Evolutionary conservation across 1,140 invertebrate genomes (phyloP).

Genomic region (Pinna nobilis): DNA sequence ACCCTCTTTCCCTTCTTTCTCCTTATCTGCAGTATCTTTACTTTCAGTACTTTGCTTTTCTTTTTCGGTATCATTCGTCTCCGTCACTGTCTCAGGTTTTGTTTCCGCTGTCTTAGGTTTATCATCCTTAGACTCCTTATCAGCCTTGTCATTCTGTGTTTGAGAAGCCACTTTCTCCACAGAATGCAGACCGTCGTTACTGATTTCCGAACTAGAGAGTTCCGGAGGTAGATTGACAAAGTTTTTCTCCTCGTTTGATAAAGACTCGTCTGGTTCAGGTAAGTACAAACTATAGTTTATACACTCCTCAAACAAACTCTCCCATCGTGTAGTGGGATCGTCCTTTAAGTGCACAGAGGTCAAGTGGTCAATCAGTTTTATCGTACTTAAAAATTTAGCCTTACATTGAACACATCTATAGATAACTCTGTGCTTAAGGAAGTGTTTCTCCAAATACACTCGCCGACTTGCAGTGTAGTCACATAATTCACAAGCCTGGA

Average conservation of each 20-base stretch:
- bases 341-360: conserved; percentile 52
- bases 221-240: conserved; percentile 64
- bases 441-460: conserved; percentile 72
- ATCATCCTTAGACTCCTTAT: background rate
- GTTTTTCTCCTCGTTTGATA: conserved; percentile 50
- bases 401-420: conserved; percentile 62
- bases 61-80: conserved; percentile 1
- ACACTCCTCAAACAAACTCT: conserved; percentile 62
- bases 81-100: conserved; percentile 9
- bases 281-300: conserved; percentile 67
- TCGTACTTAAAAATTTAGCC: conserved; percentile 63
- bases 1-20: too few species aligned
- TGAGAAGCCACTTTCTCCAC: too few species aligned
- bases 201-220: conserved; percentile 49
- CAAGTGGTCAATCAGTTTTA: conserved; percentile 69
- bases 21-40: too few species aligned
- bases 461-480: conserved; percentile 68
- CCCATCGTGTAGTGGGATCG: conserved; percentile 44
- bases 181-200: too few species aligned
- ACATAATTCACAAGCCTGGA: conserved; percentile 70
- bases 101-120: conserved; percentile 29
- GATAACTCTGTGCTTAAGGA: conserved; percentile 70
- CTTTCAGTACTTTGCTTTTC: too few species aligned
- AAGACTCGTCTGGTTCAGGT: conserved; percentile 65
- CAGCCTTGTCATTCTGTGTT: background rate